These are phyloP conservation scores for Jacana jacana DNA, from an alignment of 2,113 vertebrate genomes.

Conservation along the genomic window DNA sequence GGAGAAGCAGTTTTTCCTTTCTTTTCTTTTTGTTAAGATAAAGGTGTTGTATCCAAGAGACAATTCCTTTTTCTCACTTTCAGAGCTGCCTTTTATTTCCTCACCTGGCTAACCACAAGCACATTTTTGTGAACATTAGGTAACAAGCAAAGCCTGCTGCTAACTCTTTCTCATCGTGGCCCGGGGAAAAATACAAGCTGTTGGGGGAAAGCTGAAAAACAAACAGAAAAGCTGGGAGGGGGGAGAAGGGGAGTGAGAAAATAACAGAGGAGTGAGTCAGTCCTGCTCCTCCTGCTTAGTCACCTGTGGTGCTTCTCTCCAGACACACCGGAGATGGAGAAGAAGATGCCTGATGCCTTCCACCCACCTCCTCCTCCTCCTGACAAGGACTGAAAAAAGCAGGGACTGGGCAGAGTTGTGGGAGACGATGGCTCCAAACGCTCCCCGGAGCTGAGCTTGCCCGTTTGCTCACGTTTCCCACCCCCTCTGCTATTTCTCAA, in stretches of 20 bases:
- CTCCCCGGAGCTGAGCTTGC: background rate
- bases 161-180: background rate
- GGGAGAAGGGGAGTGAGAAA: constrained; percentile 43
- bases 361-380: constrained; percentile 31
- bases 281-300: constrained; percentile 70
- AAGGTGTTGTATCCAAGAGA: background rate
- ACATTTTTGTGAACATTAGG: constrained; percentile 17
- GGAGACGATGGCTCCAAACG: background rate
- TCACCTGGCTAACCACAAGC: constrained; percentile 35
- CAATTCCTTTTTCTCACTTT: background rate
- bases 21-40: background rate
- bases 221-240: constrained; percentile 20
- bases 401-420: background rate
- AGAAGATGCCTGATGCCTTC: constrained; percentile 24
- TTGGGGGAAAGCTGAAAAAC: constrained; percentile 49
- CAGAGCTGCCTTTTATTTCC: background rate
- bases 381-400: background rate
- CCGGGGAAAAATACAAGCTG: constrained; percentile 27
- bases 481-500: constrained; percentile 40
- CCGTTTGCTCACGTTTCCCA: background rate
- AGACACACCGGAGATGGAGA: constrained; percentile 13
- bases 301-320: constrained; percentile 69
- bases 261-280: constrained; percentile 71
- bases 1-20: background rate
- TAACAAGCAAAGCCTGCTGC: constrained; percentile 10